These are phyloP conservation scores for Phymastichus coffea DNA, from an alignment of 1,140 invertebrate species.

Conservation along the genomic window DNA sequence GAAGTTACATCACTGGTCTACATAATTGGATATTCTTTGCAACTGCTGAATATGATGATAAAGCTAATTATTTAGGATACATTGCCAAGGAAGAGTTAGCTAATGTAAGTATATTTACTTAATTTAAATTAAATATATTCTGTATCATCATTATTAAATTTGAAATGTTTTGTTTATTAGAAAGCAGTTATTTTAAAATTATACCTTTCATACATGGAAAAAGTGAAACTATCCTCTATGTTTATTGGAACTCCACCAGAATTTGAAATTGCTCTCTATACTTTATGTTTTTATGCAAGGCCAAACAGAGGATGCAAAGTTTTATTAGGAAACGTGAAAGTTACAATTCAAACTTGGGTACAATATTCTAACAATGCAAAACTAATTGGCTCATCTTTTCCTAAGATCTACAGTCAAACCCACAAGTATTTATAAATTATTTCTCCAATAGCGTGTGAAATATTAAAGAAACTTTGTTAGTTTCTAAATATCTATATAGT, in stretches of 20 bases:
- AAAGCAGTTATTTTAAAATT: constrained; percentile 41
- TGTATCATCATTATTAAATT: too few species aligned
- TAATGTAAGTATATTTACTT: constrained; percentile 36
- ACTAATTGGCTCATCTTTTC: constrained; percentile 25
- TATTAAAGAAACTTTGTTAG: not conserved
- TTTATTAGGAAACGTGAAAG: constrained; percentile 19
- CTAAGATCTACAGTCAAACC: constrained; percentile 19
- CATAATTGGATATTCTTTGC: constrained; percentile 61
- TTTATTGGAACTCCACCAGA: constrained; percentile 66
- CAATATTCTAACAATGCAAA: constrained; percentile 10
- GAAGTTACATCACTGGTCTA: constrained; percentile 51
- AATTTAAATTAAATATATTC: not conserved
- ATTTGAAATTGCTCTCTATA: constrained; percentile 65
- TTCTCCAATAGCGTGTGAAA: constrained; percentile 1
- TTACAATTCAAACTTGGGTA: constrained; percentile 29
- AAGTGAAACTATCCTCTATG: constrained; percentile 49
- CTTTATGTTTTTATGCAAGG: constrained; percentile 57
- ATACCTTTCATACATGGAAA: constrained; percentile 43
- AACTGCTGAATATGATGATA: constrained; percentile 48
- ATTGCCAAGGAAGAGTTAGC: constrained; percentile 37
- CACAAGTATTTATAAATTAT: not conserved
- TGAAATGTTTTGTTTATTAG: constrained; percentile 26
- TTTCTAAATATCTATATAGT: constrained; percentile 14
- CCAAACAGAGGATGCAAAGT: constrained; percentile 46
- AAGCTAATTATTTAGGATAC: constrained; percentile 56